Evolutionary conservation across 2,113 vertebrate genomes (phyloP), one percentile per base, ranked within the genome.

Genomic region (Sebastes fasciatus): DNA sequence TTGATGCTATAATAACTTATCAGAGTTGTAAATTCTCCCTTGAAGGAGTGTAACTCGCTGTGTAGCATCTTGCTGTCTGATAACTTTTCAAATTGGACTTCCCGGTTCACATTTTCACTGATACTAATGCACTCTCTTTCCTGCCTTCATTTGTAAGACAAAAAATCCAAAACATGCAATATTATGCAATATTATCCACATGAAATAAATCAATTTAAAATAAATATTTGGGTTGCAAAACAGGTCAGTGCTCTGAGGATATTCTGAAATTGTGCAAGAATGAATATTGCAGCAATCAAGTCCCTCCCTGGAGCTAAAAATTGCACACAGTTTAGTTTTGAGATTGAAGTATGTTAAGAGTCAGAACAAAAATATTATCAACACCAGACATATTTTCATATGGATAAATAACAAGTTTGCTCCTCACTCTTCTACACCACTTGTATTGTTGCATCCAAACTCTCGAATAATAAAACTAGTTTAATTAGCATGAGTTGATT

Each of bases 141-240:
- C 17, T 74, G 26, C 57, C 26, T 40, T 62, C 13, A 8, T 61
- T 49, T 65, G 1, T 51, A 5, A 54, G 16, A 57, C 34, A 13
- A 34, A 34, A 34, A 34, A 14, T 54, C 52, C 19, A 70, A 19
- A 48, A 54, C 49, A 79, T 49, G 42, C 40, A 64, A 21, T 34
- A 34, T 40, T 21, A 74, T 52, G 4, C 8, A 14, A n/a, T 16
- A 74, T 55, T 6, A 23, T 48, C 49, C 40, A 45, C 6, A 19
- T 69, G 6, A 40, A 64, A 42, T 55, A 23, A 19, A 34, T 51
- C 1, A 11, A n/a, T 65, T 74, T 74, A 42, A 84, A 82, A 79
- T 43, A 69, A 34, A 70, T 49, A 66, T 83, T 65, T 69, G 43
- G 42, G 13, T 84, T 85, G 63, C 67, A 68, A 79, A 88, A 83